Evolutionary conservation across 2,113 vertebrate species (phyloP), one percentile per base, ranked within the genome.

Genomic region (Leptobrachium leishanense): DNA sequence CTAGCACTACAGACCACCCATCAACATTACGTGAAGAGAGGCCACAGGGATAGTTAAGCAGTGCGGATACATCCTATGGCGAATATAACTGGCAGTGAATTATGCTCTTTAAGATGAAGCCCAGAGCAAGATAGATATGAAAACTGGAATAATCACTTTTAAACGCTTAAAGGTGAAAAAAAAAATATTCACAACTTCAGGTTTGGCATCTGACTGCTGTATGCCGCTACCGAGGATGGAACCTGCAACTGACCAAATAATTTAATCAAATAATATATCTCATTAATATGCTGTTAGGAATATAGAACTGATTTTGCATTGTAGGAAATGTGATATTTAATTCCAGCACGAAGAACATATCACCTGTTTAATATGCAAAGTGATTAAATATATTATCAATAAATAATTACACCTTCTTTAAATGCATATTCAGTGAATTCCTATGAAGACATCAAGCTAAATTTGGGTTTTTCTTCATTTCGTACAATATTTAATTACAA

Each of bases 1-100:
- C 65, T 43, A 59, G 41, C 12, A 75, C 44, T 42, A 15, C 46
- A 76, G 74, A 76, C 65, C 74, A 68, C 65, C 74, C 46, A 76
- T 67, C n/a, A 42, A 31, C 50, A 54, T 57, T 68, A n/a, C 50
- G 10, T 55, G 15, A 15, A 43, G 40, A 15, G 41, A 53, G 74
- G 64, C 15, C 59, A 66, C 62, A 66, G 68, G 12, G 68, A 70
- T 70, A 20, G 68, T 15, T 70, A 43, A 46, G 44, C 43, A 31
- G 13, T 8, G n/a, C 5, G 11, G 44, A 53, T 72, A 55, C 20
- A 72, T 72, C 69, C 20, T 10, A 72, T 31, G n/a, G 69, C 69
- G 54, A 70, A 72, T 13, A 72, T 43, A 72, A 44, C 69, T 64
- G 62, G 20, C 62, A 64, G 62, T 72, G 69, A 72, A 72, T 50